Evolutionary conservation across 2,797 vertebrate species (phyloP), one percentile per base, ranked within the genome.

Genomic region (Helarctos malayanus): DNA sequence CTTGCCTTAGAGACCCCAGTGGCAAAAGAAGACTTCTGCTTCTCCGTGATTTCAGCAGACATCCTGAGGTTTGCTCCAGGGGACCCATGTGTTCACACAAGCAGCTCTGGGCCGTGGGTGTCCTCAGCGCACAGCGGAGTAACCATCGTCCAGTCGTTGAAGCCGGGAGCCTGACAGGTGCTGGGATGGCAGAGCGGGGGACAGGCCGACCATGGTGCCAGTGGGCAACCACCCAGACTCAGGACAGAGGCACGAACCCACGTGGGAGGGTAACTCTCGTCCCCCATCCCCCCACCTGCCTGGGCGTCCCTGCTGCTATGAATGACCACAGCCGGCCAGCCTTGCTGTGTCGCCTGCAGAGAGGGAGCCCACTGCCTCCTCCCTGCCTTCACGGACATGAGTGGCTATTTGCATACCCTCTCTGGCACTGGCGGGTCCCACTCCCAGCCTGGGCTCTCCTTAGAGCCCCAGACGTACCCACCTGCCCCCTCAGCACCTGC

Each of bases 91-190:
- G 61, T 19, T 59, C 59, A 32, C 13, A 7, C 19, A 1, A 73
- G 65, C n/a, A 27, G 4, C 35, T 27, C 54, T 79, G 27, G 19
- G 27, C 2, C 21, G 1, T 85, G 88, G 63, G 27, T 0, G 15
- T n/a, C 73, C 18, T 71, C n/a, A 19, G 35, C 2, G 54, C 0
- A 7, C 25, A 45, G 27, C 15, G 12, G n/a, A n/a, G 49, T 19
- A 41, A 49, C 47, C 27, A n/a, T 23, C 5, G 0, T 38, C 32
- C 14, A 5, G 4, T 16, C 29, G 0, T 8, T 32, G 38, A 13
- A 89, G 38, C 52, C 7, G 1, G 83, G 41, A 29, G 54, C 32
- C 12, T 32, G 68, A 69, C 12, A 3, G 69, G 38, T 4, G 3
- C 59, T n/a, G 25, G 6, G 49, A 41, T 41, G 21, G 41, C 49